phyloP scores from a whole-genome alignment of 2,797 vertebrate species.

The Merluccius polli region DNA sequence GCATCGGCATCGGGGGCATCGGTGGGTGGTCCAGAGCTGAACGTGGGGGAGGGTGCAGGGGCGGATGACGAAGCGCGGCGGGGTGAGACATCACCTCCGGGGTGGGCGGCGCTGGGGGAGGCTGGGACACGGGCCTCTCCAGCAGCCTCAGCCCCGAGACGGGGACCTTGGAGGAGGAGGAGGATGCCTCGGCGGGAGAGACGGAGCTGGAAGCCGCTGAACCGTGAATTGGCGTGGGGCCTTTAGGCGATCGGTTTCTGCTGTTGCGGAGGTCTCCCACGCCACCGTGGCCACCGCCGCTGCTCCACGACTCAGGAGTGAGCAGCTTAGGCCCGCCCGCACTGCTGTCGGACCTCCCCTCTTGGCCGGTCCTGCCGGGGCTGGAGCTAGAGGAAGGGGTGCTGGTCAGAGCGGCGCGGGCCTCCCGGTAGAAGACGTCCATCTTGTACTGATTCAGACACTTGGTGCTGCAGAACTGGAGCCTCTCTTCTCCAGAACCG shows the following conservation, averaged over 20 bases:
- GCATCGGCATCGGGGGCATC: slow-evolving; percentile 87
- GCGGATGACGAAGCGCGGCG: slow-evolving; percentile 69
- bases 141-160: slow-evolving; percentile 79
- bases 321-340: slow-evolving; percentile 84
- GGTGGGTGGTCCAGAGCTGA: slow-evolving; percentile 85
- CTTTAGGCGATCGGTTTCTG: slow-evolving; percentile 86
- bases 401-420: slow-evolving; percentile 91
- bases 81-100: slow-evolving; percentile 64
- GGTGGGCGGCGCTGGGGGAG: slow-evolving; percentile 64
- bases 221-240: slow-evolving; percentile 69
- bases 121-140: slow-evolving; percentile 78
- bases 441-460: slow-evolving; percentile 99
- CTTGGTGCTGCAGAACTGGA: slow-evolving; percentile 99
- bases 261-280: slow-evolving; percentile 65
- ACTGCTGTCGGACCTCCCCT: slow-evolving; percentile 80
- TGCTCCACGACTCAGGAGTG: slow-evolving; percentile 96
- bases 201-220: slow-evolving; percentile 74
- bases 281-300: slow-evolving; percentile 10
- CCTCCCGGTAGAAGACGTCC: slow-evolving; percentile 99
- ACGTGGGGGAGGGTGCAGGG: slow-evolving; percentile 77
- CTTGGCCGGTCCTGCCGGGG: slow-evolving; percentile 81
- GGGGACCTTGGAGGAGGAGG: slow-evolving; percentile 80
- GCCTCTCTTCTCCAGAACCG: slow-evolving; percentile 91
- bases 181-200: slow-evolving; percentile 83
- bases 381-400: slow-evolving; percentile 87